Conservation (phyloP, 2,113 vertebrate genomes). For the Periophthalmodon schlosseri region DNA sequence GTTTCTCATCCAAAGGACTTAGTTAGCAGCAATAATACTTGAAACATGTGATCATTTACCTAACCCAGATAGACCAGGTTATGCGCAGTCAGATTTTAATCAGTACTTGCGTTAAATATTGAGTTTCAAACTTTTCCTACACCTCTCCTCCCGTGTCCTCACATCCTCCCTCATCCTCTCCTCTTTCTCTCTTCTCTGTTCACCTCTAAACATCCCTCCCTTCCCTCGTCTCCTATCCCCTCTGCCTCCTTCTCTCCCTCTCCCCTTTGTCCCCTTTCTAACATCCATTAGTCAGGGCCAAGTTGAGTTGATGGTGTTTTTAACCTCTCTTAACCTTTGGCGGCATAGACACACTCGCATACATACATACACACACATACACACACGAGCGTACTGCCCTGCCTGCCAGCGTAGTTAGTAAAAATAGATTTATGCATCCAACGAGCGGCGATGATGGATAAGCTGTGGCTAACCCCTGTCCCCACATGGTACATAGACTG, state of each 20-base stretch:
- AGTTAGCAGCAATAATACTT: too few species aligned
- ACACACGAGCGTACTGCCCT: conserved; percentile 2
- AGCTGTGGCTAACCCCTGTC: conserved; percentile 69
- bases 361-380: conserved; percentile 13
- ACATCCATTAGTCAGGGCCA: conserved; percentile 77
- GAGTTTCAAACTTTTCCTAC: not conserved
- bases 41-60: too few species aligned
- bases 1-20: too few species aligned
- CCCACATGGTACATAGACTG: conserved; percentile 23
- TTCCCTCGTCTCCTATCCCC: conserved; percentile 54
- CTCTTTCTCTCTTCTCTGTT: conserved; percentile 40
- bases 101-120: not conserved
- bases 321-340: conserved; percentile 74
- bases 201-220: conserved; percentile 57
- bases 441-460: conserved; percentile 74
- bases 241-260: conserved; percentile 17
- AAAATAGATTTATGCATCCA: conserved; percentile 71
- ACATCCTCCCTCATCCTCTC: conserved; percentile 16
- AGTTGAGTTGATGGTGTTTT: conserved; percentile 78
- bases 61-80: too few species aligned
- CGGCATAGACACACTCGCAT: conserved; percentile 12
- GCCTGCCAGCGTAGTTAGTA: conserved; percentile 67
- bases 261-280: conserved; percentile 49
- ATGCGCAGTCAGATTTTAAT: too few species aligned
- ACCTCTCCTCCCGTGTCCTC: not conserved